Evolutionary conservation across 2,888 invertebrate genomes (phyloP).

Genomic region (Dione juno): DNA sequence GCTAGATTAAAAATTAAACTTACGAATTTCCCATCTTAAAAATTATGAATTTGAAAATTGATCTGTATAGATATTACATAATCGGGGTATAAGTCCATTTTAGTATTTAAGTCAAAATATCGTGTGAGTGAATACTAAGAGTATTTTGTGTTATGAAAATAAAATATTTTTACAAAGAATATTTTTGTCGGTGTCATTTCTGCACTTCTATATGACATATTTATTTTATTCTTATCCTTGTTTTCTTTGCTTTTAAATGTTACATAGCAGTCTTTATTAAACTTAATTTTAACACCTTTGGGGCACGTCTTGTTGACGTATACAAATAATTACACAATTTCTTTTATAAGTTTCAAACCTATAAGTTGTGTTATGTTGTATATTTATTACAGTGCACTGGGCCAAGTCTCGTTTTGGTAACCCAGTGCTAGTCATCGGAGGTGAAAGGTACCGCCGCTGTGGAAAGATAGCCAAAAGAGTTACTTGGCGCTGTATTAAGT

Average conservation of each 20-base stretch:
- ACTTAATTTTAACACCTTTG: not conserved
- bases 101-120: conserved; percentile 15
- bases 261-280: too few relatives aligned
- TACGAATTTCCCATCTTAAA: not conserved
- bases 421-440: conserved; percentile 66
- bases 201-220: not conserved
- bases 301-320: not conserved
- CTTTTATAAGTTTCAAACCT: not conserved
- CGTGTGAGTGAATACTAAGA: conserved; percentile 28
- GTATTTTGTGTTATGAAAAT: conserved; percentile 42
- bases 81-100: conserved; percentile 11
- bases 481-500: conserved; percentile 74
- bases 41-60: conserved; percentile 1
- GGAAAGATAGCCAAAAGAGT: conserved; percentile 49
- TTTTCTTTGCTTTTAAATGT: not conserved
- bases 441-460: conserved; percentile 63
- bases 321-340: not conserved
- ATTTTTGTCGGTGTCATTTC: conserved; percentile 10
- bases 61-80: conserved; percentile 18
- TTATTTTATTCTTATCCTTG: not conserved
- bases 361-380: conserved; percentile 48
- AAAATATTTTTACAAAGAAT: conserved; percentile 44
- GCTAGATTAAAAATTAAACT: not conserved
- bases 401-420: conserved; percentile 67
- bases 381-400: conserved; percentile 68